Base-by-base conservation (phyloP, 2,113 vertebrate genomes). In the Stictonetta naevosa region DNA sequence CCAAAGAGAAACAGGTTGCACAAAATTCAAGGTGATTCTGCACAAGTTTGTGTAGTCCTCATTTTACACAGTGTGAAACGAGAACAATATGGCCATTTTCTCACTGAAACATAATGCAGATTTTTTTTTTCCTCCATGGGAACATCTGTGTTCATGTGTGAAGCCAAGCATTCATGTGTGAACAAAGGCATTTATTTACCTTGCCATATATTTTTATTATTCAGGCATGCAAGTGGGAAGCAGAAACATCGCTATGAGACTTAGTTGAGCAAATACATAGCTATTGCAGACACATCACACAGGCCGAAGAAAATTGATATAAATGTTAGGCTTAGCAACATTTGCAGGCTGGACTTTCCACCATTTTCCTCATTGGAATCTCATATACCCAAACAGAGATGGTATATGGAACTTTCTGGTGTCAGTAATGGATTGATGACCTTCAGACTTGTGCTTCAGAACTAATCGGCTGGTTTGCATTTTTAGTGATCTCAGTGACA, bases 401-500 rank as follows among this genome's bases (percentile, higher is more conserved):
- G 31, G 36, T 33, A 48, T 19, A 42, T 56, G 62, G 63, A 90
- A 55, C 52, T 66, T 90, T 66, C 73, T n/a, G 66, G 62, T 16
- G 62, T 44, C 60, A 62, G 15, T 15, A 68, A 26, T 0, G 2
- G 60, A 46, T 20, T 86, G 40, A 68, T 4, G 33, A 60, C 71
- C 84, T 69, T 29, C 84, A 87, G 90, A 34, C 50, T 79, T 73
- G 22, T 58, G 58, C 87, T 85, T 82, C 40, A 3, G 68, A 71
- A 33, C 73, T 64, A 58, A 92, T 73, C 3, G 33, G n/a, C 79
- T 95, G 83, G 77, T 92, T 96, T 93, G 86, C 64, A 50, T 89
- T 91, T 95, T 83, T 69, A 55, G 77, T 60, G 80, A 90, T 92
- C 76, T 46, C 31, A 2, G 52, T 69, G 86, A 92, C 86, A 97